These are phyloP conservation scores for Melierax canorus DNA, from an alignment of 2,113 vertebrate genomes.

Conservation along the genomic window DNA sequence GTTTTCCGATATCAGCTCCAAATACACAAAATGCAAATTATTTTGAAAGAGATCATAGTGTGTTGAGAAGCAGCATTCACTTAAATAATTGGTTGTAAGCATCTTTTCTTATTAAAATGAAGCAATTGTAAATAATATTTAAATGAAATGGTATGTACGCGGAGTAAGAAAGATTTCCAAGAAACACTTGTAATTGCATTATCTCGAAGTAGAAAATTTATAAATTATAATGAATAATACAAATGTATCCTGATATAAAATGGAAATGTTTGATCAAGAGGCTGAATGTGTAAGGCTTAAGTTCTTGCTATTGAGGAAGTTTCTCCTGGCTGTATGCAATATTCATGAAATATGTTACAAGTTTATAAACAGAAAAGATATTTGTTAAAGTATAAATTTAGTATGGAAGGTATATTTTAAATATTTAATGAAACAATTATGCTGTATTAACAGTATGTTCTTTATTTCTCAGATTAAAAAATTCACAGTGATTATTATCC, in stretches of 20 bases:
- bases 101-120: constrained; percentile 35
- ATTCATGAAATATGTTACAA: background rate
- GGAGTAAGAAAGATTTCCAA: constrained; percentile 28
- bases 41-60: constrained; percentile 10
- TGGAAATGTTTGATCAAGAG: constrained; percentile 23
- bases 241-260: constrained; percentile 23
- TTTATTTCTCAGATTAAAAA: constrained; percentile 43
- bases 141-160: constrained; percentile 13
- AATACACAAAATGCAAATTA: constrained; percentile 43
- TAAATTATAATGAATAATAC: constrained; percentile 37
- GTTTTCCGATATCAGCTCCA: constrained; percentile 5
- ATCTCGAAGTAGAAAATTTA: constrained; percentile 11
- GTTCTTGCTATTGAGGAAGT: background rate
- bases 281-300: background rate
- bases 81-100: constrained; percentile 35
- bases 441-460: background rate
- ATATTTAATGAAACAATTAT: constrained; percentile 58
- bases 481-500: background rate
- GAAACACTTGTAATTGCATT: constrained; percentile 32
- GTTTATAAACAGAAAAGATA: background rate
- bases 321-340: background rate
- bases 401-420: constrained; percentile 3
- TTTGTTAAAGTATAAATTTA: background rate
- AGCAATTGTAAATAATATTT: constrained; percentile 47
- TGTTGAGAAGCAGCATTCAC: constrained; percentile 19